These are phyloP conservation scores for Sander lucioperca DNA, from an alignment of 2,113 vertebrate species.

Conservation along the genomic window DNA sequence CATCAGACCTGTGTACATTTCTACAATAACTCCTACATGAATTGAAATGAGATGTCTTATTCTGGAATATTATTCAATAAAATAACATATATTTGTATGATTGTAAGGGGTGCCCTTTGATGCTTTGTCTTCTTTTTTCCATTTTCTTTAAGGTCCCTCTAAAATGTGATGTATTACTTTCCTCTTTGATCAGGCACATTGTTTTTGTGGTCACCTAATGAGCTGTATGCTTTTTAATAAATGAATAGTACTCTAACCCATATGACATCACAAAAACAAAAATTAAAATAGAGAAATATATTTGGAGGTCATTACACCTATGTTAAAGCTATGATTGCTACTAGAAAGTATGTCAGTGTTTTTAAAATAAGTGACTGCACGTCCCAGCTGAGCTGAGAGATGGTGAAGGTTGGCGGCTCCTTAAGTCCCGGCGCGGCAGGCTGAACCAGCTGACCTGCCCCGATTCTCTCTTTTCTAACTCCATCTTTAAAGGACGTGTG, in stretches of 20 bases:
- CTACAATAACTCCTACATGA: conserved; percentile 75
- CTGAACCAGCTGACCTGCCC: too few relatives aligned
- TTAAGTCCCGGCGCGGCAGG: not conserved
- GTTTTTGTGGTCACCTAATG: not conserved
- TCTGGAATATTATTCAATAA: conserved; percentile 84
- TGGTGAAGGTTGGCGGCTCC: not conserved
- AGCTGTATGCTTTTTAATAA: not conserved
- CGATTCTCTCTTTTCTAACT: too few relatives aligned
- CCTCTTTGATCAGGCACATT: not conserved
- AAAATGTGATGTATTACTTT: not conserved
- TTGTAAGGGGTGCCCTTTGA: conserved; percentile 72
- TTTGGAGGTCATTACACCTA: not conserved
- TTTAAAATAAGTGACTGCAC: conserved; percentile 9
- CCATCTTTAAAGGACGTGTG: too few relatives aligned
- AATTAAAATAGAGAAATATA: not conserved
- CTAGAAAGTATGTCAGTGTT: not conserved
- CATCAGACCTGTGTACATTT: conserved; percentile 80
- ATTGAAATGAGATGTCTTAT: conserved; percentile 77
- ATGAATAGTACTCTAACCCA: not conserved
- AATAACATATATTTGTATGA: conserved; percentile 88
- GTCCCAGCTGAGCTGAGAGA: not conserved
- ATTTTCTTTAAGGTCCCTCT: not conserved
- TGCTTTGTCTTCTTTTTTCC: conserved; percentile 35
- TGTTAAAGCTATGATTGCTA: not conserved
- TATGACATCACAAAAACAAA: not conserved